phyloP scores from a whole-genome alignment of 1,140 invertebrate species.

The Lordiphosa mommai region DNA sequence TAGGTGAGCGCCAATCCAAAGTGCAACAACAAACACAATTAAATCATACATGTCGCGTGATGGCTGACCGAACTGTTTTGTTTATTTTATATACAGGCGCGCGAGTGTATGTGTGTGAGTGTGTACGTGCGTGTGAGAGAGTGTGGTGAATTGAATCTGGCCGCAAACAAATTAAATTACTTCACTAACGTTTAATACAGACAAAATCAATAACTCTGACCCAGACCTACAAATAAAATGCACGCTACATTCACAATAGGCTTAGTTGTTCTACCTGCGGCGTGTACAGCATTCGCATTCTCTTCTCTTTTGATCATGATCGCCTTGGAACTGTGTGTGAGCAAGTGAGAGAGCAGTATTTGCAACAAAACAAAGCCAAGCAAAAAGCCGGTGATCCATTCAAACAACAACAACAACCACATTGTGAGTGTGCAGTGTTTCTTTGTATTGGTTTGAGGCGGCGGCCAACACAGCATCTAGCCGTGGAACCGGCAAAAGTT shows the following conservation, averaged over 20 bases:
- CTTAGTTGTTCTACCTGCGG: conserved; percentile 26
- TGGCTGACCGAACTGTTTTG: conserved; percentile 44
- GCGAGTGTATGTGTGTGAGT: conserved; percentile 9
- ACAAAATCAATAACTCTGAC: conserved; percentile 38
- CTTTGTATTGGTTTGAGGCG: conserved; percentile 9
- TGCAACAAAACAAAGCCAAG: conserved; percentile 64
- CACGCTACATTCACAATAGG: conserved; percentile 16
- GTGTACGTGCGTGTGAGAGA: conserved; percentile 16
- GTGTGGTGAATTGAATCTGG: conserved; percentile 45
- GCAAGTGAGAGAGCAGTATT: conserved; percentile 47
- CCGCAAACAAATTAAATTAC: conserved; percentile 24
- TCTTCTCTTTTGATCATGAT: conserved; percentile 18
- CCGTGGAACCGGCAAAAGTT: conserved; percentile 58
- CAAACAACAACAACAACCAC: conserved; percentile 38
- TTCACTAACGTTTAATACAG: conserved; percentile 26
- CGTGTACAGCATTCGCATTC: conserved; percentile 36
- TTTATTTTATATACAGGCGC: conserved; percentile 53
- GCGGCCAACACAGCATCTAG: conserved; percentile 63
- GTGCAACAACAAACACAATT: conserved; percentile 25
- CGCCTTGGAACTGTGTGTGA: conserved; percentile 21
- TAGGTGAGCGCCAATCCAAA: conserved; percentile 83
- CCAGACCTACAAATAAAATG: conserved; percentile 5
- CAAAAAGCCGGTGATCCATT: conserved; percentile 77
- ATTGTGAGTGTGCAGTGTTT: conserved; percentile 16
- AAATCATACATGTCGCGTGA: conserved; percentile 64